Evolutionary conservation across 2,888 invertebrate species (phyloP), one percentile per base, ranked within the genome.

Genomic region (Drosophila pegasa): DNA sequence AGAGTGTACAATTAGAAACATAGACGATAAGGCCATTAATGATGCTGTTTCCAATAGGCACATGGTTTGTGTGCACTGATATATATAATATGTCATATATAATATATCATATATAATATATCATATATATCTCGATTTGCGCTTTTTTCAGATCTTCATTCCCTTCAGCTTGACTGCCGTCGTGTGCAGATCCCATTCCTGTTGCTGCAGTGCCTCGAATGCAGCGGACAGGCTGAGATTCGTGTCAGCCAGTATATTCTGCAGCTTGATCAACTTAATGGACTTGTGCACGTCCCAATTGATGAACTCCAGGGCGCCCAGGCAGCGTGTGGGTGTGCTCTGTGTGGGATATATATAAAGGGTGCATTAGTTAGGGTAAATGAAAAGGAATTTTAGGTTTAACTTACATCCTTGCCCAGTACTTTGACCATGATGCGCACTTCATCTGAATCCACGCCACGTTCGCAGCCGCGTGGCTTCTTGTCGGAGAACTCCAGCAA

Each of bases 401-500:
- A 8, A 92, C 93, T 93, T 88, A 96, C 96, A 93, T 95, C 94
- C 80, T 94, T 93, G 70, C 96, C 95, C 47, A 98, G 94, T 20
- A 98, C 97, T 93, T 97, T 98, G 84, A 95, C 94, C 97, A 98
- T 97, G 40, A 98, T 96, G 78, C 98, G 94, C 40, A 98, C 97
- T 94, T 98, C 98, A 90, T 98, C 98, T 0, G 97, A 97, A 90
- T 97, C 97, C 14, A 96, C 95, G 14, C 97, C 97, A 6, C 96
- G 94, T 50, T 97, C 96, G 43, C 95, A 94, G 0, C 97, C 96
- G 79, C 95, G 96, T 0, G 97, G 97, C 71, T 96, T 96, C 78
- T 95, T 95, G 90, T 96, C 95, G 0, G 97, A 96, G 89, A 98
- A 98, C 90, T 98, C 97, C 58, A 98, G 92, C 61, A 98, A 93